Base-by-base conservation (phyloP, 2,113 vertebrate genomes). In the Pristiophorus japonicus region DNA sequence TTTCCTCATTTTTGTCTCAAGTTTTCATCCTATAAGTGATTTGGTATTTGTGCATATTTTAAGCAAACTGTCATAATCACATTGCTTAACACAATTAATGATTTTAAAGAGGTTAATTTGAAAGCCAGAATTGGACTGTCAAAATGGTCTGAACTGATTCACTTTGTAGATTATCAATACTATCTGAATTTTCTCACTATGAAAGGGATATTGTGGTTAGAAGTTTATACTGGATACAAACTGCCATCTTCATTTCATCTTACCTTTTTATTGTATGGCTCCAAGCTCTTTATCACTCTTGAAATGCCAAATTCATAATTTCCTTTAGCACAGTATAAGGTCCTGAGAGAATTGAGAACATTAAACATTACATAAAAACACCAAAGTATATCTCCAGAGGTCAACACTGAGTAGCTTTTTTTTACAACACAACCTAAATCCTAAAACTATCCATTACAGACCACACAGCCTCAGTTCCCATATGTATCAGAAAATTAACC, bases 251-350 rank as follows among this genome's bases (percentile, higher is more conserved):
- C 51, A 51, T 55, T 93, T 93, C 20, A 95, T 0, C 96, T 78
- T 75, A 98, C 98, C 98, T 99, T 99, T 96, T 99, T 99, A 96
- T 98, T 98, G 95, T 99, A 99, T 0, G 99, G 99, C 97, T 99
- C 99, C 97, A 99, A 97, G 96, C 99, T 99, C 97, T 99, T 99
- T 96, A 99, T 99, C 96, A 99, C 98, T 20, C 99, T 98, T 62
- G 99, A 99, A 96, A 99, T 99, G 63, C 99, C 99, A 0, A 99
- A 99, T 95, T 99, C 98, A 51, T 99, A 99, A 97, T 99, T 99
- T 73, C 99, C 98, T 65, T 99, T 99, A 87, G 99, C 98, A 78
- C 99, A 99, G 96, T 99, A 99, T 24, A 99, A 97, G 0, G 99
- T 99, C 95, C 98, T 98, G 97, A 45, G 95, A 95, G 59, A 78